phyloP scores from a whole-genome alignment of 2,113 vertebrate species.

The Talpa occidentalis region DNA sequence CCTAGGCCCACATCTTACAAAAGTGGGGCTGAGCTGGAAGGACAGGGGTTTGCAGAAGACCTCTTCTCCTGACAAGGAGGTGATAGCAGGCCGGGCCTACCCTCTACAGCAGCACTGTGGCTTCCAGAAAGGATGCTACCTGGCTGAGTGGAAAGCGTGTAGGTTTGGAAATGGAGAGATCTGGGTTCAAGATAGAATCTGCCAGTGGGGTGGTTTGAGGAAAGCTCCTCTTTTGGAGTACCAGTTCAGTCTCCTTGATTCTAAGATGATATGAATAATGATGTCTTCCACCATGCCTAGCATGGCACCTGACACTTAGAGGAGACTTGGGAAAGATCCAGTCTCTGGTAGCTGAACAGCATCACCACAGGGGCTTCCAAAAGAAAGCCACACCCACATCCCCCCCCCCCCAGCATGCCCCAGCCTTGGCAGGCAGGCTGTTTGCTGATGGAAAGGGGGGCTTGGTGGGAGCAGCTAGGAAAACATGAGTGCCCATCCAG shows the following conservation, averaged over 20 bases:
- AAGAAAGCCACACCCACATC: not conserved
- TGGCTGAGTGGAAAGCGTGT: not conserved
- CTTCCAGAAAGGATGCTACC: not conserved
- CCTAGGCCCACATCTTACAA: not conserved
- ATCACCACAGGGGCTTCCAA: not conserved
- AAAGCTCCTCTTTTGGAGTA: not conserved
- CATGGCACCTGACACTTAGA: not conserved
- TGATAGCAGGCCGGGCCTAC: not conserved
- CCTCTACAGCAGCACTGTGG: not conserved
- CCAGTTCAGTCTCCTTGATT: not conserved
- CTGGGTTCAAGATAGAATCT: not conserved
- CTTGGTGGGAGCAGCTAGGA: not conserved
- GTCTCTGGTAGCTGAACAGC: not conserved
- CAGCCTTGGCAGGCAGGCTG: not conserved
- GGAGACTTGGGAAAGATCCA: not conserved
- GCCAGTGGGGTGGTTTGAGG: not conserved
- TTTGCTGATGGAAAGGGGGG: not conserved
- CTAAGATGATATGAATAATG: not conserved
- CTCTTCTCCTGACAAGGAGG: not conserved
- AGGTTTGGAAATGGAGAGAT: not conserved
- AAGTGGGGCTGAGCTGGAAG: not conserved
- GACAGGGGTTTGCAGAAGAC: not conserved
- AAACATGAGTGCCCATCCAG: not conserved
- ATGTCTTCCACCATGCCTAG: not conserved
- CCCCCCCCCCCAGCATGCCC: not conserved